Percentiles rank a stretch among this genome's conserved stretches.
Conservation (phyloP, 2,888 invertebrate species). For the Volucella bombylans region DNA sequence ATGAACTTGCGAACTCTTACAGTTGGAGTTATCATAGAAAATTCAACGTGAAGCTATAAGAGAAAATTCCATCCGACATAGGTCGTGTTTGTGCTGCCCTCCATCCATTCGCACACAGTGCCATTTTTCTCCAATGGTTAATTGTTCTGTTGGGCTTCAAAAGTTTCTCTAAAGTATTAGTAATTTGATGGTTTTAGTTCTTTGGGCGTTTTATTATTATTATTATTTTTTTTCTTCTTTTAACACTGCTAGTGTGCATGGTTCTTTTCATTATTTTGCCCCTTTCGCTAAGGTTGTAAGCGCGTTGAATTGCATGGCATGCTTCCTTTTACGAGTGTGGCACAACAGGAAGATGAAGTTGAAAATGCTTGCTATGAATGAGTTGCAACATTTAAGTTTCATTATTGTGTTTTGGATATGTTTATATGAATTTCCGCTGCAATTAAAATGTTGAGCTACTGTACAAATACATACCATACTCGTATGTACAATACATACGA, state of each 20-base stretch:
- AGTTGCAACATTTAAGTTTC: constrained; percentile 29
- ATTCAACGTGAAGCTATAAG: constrained; percentile 30
- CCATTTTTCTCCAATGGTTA: constrained; percentile 35
- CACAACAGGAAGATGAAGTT: constrained; percentile 26
- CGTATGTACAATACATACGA: constrained; percentile 40
- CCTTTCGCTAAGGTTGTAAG: constrained; percentile 33
- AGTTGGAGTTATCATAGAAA: constrained; percentile 31
- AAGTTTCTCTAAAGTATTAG: constrained; percentile 53
- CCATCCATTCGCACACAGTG: constrained; percentile 19
- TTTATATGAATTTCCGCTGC: constrained; percentile 59
- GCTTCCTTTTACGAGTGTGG: constrained; percentile 43
- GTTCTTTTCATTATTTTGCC: not conserved
- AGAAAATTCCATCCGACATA: constrained; percentile 35
- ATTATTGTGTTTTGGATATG: constrained; percentile 51
- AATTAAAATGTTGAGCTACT: constrained; percentile 70
- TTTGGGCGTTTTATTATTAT: constrained; percentile 41
- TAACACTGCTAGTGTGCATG: not conserved
- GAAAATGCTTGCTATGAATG: constrained; percentile 21
- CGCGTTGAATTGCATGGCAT: constrained; percentile 10
- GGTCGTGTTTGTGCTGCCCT: constrained; percentile 9
- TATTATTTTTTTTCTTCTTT: constrained; percentile 10
- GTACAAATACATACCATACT: constrained; percentile 10
- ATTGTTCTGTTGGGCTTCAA: constrained; percentile 51
- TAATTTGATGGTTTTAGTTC: constrained; percentile 47
- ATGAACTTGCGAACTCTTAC: constrained; percentile 59